Percentiles rank a stretch among this genome's conserved stretches.
Evolutionary conservation across 2,888 invertebrate genomes (phyloP).

Genomic region (Folsomia candida): DNA sequence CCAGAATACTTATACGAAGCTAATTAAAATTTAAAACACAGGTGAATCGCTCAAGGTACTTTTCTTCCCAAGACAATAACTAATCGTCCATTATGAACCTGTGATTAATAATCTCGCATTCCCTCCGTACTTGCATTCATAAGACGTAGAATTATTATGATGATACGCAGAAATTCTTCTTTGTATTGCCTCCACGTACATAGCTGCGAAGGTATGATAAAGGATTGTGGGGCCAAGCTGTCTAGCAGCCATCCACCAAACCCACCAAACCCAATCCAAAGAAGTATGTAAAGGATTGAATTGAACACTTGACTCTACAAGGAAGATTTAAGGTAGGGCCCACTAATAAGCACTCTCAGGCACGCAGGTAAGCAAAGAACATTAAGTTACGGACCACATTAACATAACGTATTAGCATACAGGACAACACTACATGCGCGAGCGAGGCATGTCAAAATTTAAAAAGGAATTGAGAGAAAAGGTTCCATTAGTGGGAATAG

Average conservation of each 20-base stretch:
- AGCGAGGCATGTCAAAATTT: background rate
- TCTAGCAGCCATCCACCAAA: conserved; percentile 22
- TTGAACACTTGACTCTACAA: background rate
- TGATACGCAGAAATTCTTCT: conserved; percentile 3
- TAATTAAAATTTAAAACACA: conserved; percentile 6
- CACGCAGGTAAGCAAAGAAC: background rate
- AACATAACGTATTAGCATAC: background rate
- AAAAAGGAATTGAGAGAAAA: background rate
- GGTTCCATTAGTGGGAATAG: background rate
- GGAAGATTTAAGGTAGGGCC: conserved; percentile 2
- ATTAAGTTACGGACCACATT: background rate
- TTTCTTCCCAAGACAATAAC: conserved; percentile 7
- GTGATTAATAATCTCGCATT: background rate
- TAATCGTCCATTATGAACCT: background rate
- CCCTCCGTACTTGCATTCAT: background rate
- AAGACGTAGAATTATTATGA: background rate
- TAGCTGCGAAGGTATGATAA: background rate
- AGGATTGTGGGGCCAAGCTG: conserved; percentile 42
- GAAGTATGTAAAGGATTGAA: conserved; percentile 10
- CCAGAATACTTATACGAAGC: no score
- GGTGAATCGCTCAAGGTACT: conserved; percentile 19
- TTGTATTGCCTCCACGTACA: background rate
- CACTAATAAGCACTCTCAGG: background rate
- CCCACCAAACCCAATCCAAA: no score
- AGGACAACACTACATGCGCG: background rate